A percentile compares a stretch with the other conserved stretches of the same genome.
phyloP scores from a whole-genome alignment of 2,797 vertebrate species.

The Eulemur rubriventer region DNA sequence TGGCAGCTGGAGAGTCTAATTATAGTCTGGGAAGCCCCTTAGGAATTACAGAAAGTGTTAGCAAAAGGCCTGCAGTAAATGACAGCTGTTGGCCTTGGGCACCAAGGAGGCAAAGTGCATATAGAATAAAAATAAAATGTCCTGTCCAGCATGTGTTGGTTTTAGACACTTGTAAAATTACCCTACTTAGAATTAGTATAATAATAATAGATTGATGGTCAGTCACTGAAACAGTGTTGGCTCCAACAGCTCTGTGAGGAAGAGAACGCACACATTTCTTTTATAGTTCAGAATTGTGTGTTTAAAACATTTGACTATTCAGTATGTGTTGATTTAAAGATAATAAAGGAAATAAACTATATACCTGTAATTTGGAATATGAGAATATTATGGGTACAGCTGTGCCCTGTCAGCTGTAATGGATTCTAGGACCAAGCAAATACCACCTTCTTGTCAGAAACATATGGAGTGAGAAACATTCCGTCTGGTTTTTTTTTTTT shows the following conservation, averaged over 20 bases:
- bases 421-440: constrained; percentile 26
- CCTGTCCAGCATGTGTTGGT: constrained; percentile 60
- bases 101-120: constrained; percentile 66
- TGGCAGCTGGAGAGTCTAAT: constrained; percentile 87
- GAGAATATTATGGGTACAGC: neutral
- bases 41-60: constrained; percentile 85
- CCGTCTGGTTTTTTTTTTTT: neutral
- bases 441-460: constrained; percentile 38
- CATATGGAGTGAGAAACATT: constrained; percentile 36
- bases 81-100: constrained; percentile 85
- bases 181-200: constrained; percentile 2
- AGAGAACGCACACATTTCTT: neutral
- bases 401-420: neutral
- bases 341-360: neutral
- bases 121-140: constrained; percentile 67
- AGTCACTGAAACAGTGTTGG: fast-evolving
- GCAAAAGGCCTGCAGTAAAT: constrained; percentile 81
- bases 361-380: neutral
- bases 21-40: constrained; percentile 85
- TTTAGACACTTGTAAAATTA: constrained; percentile 59
- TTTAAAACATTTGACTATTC: neutral
- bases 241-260: neutral
- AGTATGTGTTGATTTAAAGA: constrained; percentile 57
- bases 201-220: constrained; percentile 22
- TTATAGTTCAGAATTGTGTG: neutral